These are phyloP conservation scores for Trogon surrucura DNA, from an alignment of 2,113 vertebrate species.

Conservation along the genomic window DNA sequence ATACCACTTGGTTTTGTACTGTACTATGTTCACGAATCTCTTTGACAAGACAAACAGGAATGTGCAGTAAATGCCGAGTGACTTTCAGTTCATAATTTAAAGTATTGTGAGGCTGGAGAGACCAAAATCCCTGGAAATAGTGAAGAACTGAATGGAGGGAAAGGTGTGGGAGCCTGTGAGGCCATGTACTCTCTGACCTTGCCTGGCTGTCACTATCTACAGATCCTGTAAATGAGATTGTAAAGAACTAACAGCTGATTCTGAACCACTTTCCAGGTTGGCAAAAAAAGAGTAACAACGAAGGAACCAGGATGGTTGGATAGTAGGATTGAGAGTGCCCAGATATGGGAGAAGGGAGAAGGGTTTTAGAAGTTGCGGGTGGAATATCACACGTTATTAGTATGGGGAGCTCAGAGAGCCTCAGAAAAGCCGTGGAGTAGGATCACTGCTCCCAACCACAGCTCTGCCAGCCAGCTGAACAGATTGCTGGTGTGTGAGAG, in stretches of 20 bases:
- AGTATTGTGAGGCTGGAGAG: neutral
- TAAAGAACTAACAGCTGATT: neutral
- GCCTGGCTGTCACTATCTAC: neutral
- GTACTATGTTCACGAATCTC: neutral
- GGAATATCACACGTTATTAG: neutral
- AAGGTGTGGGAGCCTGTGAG: neutral
- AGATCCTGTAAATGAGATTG: neutral
- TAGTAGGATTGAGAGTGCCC: fast-evolving
- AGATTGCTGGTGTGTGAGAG: slow-evolving; percentile 26
- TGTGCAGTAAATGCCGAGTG: neutral
- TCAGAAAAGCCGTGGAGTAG: slow-evolving; percentile 10
- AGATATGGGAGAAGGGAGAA: neutral
- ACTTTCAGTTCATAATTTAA: neutral
- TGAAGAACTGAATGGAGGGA: neutral
- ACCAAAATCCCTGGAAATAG: neutral
- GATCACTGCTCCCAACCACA: neutral
- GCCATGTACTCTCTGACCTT: fast-evolving
- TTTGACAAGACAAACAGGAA: neutral
- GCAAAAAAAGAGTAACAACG: fast-evolving
- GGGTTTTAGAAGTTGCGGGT: neutral
- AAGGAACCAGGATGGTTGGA: fast-evolving
- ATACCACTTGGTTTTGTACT: neutral
- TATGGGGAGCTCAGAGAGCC: neutral
- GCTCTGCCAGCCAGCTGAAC: slow-evolving; percentile 42
- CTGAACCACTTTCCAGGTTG: neutral